These are phyloP conservation scores for Drosophila trapezifrons DNA, from an alignment of 1,140 invertebrate species.

Conservation along the genomic window DNA sequence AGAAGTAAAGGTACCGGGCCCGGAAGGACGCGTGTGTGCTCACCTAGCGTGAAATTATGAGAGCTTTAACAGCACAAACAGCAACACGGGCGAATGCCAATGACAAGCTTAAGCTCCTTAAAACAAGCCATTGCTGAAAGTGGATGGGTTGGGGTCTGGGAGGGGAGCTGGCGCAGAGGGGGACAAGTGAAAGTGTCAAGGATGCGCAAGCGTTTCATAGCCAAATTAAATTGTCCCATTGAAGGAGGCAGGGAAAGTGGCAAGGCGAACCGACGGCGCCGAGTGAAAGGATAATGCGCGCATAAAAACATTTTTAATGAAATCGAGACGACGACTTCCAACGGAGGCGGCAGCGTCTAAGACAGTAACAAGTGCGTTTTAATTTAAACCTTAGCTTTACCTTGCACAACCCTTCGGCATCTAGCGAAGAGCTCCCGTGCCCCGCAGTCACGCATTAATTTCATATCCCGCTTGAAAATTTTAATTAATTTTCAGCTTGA, in stretches of 20 bases:
- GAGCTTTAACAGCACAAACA: conserved; percentile 54
- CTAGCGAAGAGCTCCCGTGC: conserved; percentile 26
- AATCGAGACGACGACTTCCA: conserved; percentile 80
- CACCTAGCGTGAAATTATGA: conserved; percentile 77
- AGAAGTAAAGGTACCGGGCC: no score
- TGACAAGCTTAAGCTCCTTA: conserved; percentile 82
- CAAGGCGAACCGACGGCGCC: conserved; percentile 11
- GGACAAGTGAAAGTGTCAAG: conserved; percentile 78
- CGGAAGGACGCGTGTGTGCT: conserved; percentile 57
- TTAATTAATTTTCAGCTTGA: conserved; percentile 84
- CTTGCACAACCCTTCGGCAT: conserved; percentile 16
- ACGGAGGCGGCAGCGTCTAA: conserved; percentile 57
- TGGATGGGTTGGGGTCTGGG: neutral
- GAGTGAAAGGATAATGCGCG: conserved; percentile 76
- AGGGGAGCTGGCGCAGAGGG: neutral
- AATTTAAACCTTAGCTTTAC: conserved; percentile 66
- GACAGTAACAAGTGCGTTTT: conserved; percentile 81
- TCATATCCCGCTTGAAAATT: conserved; percentile 81
- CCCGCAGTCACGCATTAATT: conserved; percentile 68
- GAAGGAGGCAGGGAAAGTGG: conserved; percentile 28
- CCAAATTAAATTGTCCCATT: conserved; percentile 76
- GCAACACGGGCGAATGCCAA: conserved; percentile 51
- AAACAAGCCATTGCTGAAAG: conserved; percentile 66
- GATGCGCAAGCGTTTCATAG: conserved; percentile 76
- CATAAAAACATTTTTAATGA: conserved; percentile 83